Evolutionary conservation across 1,140 invertebrate species (phyloP).

Genomic region (Chironomus striatipennis): DNA sequence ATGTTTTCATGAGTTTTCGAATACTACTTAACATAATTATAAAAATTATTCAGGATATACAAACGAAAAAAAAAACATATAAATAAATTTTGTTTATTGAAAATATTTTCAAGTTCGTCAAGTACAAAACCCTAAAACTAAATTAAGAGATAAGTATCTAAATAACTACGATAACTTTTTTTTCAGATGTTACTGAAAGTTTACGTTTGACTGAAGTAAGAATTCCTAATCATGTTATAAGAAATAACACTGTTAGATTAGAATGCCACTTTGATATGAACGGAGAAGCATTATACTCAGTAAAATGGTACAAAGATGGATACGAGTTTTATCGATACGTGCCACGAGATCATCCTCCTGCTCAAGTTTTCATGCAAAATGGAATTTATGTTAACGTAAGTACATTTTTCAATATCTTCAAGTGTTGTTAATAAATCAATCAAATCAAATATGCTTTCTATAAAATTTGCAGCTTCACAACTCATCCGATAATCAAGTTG

Average conservation of each 20-base stretch:
- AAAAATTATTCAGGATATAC: too few relatives aligned
- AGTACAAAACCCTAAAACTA: neutral
- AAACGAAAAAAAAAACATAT: too few relatives aligned
- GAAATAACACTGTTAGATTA: conserved; percentile 57
- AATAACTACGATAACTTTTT: neutral
- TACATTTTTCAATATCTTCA: conserved; percentile 33
- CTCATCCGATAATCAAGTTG: conserved; percentile 63
- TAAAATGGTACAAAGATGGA: conserved; percentile 84
- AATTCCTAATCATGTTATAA: conserved; percentile 58
- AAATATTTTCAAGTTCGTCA: too few relatives aligned
- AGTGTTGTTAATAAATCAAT: neutral
- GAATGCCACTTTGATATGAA: conserved; percentile 73
- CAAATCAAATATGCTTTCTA: neutral
- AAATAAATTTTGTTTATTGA: too few relatives aligned
- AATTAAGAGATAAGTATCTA: neutral
- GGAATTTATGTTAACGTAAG: conserved; percentile 77
- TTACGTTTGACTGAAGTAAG: conserved; percentile 54
- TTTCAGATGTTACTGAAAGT: conserved; percentile 43
- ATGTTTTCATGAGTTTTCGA: too few relatives aligned
- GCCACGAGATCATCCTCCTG: conserved; percentile 59
- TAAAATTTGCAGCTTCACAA: conserved; percentile 52
- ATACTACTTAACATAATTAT: too few relatives aligned
- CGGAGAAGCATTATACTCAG: conserved; percentile 68
- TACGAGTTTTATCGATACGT: conserved; percentile 79
- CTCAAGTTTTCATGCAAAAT: conserved; percentile 61